Conservation (phyloP, 2,797 vertebrate species). For the Apogon talboti region DNA sequence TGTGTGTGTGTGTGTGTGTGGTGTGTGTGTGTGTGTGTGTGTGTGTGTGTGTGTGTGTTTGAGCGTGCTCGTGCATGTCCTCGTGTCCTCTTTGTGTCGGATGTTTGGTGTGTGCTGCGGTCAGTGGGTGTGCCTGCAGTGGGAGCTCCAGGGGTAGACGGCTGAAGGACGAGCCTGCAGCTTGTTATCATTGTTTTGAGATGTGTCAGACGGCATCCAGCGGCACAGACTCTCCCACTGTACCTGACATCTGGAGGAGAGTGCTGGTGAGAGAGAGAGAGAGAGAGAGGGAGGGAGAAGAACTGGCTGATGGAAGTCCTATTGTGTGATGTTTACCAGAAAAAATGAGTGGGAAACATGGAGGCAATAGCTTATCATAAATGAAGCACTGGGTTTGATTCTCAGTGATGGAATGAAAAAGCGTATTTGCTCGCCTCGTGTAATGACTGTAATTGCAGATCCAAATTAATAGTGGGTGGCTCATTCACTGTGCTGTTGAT, state of each 20-base stretch:
- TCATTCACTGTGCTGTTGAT: slow-evolving; percentile 50
- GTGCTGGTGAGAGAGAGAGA: slow-evolving; percentile 19
- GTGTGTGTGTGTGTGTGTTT: no score
- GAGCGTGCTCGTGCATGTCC: no score
- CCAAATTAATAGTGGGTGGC: slow-evolving; percentile 57
- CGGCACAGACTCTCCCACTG: slow-evolving; percentile 78
- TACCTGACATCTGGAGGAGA: slow-evolving; percentile 83
- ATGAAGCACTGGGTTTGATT: slow-evolving; percentile 47
- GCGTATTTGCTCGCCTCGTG: slow-evolving; percentile 54
- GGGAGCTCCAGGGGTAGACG: slow-evolving; percentile 65
- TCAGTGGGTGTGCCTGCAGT: slow-evolving; percentile 51
- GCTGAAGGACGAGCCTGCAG: slow-evolving; percentile 76
- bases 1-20: no score
- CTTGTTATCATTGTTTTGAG: slow-evolving; percentile 84
- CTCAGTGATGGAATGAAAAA: slow-evolving; percentile 60
- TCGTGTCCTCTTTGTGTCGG: no score
- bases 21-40: no score
- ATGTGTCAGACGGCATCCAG: slow-evolving; percentile 84
- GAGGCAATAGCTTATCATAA: slow-evolving; percentile 47
- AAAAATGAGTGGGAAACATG: slow-evolving; percentile 63
- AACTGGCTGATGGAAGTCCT: slow-evolving; percentile 56
- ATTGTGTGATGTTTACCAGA: slow-evolving; percentile 69
- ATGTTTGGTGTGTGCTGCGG: slow-evolving; percentile 24
- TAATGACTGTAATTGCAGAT: slow-evolving; percentile 59
- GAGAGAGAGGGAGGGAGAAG: slow-evolving; percentile 20